These are phyloP conservation scores for Chaetogeoica ovagalla DNA, from an alignment of 2,888 invertebrate genomes.

Conservation along the genomic window DNA sequence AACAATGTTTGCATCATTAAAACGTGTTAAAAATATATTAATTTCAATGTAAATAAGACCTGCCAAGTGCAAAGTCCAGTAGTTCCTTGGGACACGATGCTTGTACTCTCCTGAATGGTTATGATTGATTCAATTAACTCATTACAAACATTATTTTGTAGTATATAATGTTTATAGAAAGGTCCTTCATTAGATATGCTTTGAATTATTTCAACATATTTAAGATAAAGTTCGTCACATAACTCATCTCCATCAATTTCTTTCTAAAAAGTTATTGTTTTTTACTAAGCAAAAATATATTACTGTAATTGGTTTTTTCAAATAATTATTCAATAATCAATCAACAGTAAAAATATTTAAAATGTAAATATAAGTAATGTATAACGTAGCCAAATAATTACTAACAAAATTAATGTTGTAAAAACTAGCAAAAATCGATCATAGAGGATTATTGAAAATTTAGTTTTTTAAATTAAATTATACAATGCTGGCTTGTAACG, in stretches of 20 bases:
- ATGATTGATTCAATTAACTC: slow-evolving; percentile 58
- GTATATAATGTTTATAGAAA: slow-evolving; percentile 67
- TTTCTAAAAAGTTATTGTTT: slow-evolving; percentile 58
- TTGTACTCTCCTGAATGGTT: slow-evolving; percentile 70
- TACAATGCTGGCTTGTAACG: too few species aligned
- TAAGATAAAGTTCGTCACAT: slow-evolving; percentile 69
- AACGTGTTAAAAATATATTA: not conserved
- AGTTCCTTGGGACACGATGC: slow-evolving; percentile 75
- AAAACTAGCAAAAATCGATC: too few species aligned
- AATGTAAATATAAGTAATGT: too few species aligned
- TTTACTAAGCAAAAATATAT: not conserved
- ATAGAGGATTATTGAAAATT: too few species aligned
- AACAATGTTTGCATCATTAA: not conserved
- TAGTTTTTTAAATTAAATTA: too few species aligned
- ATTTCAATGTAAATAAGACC: slow-evolving; percentile 60
- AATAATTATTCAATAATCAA: not conserved
- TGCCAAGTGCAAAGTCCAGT: slow-evolving; percentile 81
- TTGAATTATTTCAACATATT: slow-evolving; percentile 65
- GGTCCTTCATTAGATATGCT: slow-evolving; percentile 57
- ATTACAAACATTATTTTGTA: slow-evolving; percentile 58
- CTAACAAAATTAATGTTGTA: too few species aligned
- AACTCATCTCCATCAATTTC: slow-evolving; percentile 65
- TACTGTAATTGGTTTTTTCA: not conserved
- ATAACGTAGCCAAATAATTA: too few species aligned
- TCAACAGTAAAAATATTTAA: too few species aligned